Conservation (phyloP, 53 echinoderm and acorn worm species). For the Stichopus horrens region DNA sequence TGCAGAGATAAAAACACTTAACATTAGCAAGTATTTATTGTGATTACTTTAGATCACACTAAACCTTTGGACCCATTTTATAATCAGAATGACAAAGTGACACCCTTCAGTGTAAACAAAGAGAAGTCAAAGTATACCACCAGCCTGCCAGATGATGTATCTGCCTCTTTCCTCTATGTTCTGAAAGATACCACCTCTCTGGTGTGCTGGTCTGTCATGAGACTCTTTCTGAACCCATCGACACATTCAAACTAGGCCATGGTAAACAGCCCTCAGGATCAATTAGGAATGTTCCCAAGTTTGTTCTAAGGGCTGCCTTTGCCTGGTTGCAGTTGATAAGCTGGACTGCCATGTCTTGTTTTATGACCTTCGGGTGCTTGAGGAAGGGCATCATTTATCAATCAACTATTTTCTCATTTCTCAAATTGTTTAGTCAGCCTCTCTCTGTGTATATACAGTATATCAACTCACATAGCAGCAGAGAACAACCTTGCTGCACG, state of each 20-base stretch:
- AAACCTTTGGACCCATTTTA: background rate
- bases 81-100: background rate
- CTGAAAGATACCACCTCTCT: background rate
- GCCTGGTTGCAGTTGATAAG: constrained; percentile 15
- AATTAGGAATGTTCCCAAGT: constrained; percentile 29
- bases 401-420: constrained; percentile 23
- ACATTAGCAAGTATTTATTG: too few species aligned
- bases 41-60: too few species aligned
- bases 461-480: background rate
- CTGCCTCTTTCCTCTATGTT: background rate
- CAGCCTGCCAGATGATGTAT: background rate
- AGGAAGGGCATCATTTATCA: constrained; percentile 3
- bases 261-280: constrained; percentile 42
- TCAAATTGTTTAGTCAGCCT: constrained; percentile 21
- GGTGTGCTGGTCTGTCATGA: background rate
- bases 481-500: background rate
- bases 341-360: constrained; percentile 24
- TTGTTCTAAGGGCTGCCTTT: constrained; percentile 5
- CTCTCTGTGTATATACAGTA: background rate
- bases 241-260: constrained; percentile 19
- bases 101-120: background rate
- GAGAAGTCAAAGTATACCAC: background rate
- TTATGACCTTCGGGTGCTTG: constrained; percentile 11
- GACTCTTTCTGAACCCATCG: background rate
- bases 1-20: too few species aligned